Percentiles rank a stretch among this genome's conserved stretches.
Conservation (phyloP, 2,113 vertebrate genomes). For the Phyllopteryx taeniolatus region DNA sequence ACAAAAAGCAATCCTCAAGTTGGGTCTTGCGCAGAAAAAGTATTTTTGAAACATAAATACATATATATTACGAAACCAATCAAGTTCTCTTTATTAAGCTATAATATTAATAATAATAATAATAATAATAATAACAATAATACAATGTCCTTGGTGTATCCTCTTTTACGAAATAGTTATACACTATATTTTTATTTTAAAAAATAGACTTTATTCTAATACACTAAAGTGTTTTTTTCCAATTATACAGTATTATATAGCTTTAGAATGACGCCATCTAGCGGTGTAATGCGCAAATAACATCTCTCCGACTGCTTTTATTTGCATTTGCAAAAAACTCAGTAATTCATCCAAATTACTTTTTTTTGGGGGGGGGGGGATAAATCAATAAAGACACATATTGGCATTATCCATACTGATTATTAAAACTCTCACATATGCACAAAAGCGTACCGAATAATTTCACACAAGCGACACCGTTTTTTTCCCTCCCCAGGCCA, state of each 20-base stretch:
- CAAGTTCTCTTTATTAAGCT: too few species aligned
- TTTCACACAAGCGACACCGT: conserved; percentile 33
- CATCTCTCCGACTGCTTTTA: not conserved
- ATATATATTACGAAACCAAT: too few species aligned
- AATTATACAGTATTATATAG: not conserved
- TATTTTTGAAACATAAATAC: not conserved
- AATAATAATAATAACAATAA: too few species aligned
- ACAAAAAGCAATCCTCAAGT: too few species aligned
- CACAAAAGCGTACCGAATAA: not conserved
- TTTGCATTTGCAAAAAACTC: not conserved
- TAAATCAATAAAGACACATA: not conserved
- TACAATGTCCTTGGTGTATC: not conserved
- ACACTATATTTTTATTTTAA: not conserved
- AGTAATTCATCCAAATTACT: not conserved
- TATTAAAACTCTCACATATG: not conserved
- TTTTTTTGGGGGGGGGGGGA: too few species aligned
- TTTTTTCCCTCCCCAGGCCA: conserved; percentile 35
- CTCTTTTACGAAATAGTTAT: not conserved
- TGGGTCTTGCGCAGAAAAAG: not conserved
- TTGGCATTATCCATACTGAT: not conserved
- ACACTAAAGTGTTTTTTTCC: not conserved
- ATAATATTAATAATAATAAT: too few species aligned
- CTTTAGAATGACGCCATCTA: conserved; percentile 34
- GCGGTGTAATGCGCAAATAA: conserved; percentile 17
- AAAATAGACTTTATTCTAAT: not conserved